These are phyloP conservation scores for Frankliniella fusca DNA, from an alignment of 2,888 invertebrate species.

Conservation along the genomic window DNA sequence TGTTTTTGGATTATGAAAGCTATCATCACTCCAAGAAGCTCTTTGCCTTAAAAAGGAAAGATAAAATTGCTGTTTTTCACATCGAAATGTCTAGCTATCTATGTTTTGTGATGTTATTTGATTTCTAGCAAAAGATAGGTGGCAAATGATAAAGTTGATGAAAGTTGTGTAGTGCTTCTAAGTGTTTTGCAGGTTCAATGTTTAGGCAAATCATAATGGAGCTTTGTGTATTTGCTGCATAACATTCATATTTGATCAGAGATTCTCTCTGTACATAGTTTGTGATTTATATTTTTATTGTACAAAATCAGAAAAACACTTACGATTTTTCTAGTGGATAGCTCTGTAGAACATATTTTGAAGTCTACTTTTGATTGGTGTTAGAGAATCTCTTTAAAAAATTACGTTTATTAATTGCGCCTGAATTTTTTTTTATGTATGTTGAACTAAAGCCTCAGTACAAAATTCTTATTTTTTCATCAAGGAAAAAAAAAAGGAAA, in stretches of 20 bases:
- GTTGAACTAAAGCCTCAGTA: neutral
- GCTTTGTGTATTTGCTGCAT: slow-evolving; percentile 15
- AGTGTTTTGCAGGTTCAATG: slow-evolving; percentile 13
- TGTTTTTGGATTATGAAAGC: no score
- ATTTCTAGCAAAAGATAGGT: no score
- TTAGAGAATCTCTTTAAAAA: neutral
- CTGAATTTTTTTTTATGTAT: neutral
- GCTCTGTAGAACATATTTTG: neutral
- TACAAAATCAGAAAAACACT: neutral
- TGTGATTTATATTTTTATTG: slow-evolving; percentile 27
- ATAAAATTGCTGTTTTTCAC: no score
- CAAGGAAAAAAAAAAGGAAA: no score
- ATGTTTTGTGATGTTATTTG: no score
- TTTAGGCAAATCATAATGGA: neutral
- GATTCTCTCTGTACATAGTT: slow-evolving; percentile 7
- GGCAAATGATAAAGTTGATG: no score
- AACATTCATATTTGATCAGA: neutral
- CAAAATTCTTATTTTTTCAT: neutral
- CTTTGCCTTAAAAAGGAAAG: no score
- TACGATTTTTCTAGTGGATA: neutral
- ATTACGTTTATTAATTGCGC: neutral
- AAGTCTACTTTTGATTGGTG: slow-evolving; percentile 9
- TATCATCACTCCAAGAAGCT: no score
- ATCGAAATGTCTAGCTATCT: no score
- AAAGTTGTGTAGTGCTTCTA: neutral